A percentile compares a stretch with the other conserved stretches of the same genome.
Evolutionary conservation across 2,113 vertebrate genomes (phyloP).

Genomic region (Panthera uncia): DNA sequence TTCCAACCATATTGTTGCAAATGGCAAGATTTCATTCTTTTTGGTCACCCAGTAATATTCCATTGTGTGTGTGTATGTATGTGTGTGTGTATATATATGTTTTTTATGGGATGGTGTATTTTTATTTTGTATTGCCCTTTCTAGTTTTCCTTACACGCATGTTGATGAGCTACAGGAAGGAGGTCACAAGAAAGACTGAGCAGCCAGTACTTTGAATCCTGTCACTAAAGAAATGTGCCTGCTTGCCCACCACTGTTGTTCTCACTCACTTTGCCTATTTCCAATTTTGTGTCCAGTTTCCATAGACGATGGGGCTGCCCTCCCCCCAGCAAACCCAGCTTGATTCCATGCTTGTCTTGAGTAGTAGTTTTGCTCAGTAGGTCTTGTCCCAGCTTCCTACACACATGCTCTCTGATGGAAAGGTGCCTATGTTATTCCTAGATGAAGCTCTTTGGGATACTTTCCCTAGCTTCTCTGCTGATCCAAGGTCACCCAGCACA

Average conservation of each 20-base stretch:
- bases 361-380: background rate
- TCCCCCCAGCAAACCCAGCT: accelerated
- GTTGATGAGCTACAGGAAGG: background rate
- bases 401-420: background rate
- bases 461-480: background rate
- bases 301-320: accelerated
- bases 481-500: background rate
- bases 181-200: background rate
- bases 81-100: too few relatives aligned
- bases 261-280: background rate
- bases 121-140: background rate
- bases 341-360: background rate
- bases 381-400: background rate
- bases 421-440: background rate
- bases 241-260: background rate
- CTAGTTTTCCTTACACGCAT: background rate
- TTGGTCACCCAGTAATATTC: too few relatives aligned
- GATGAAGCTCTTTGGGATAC: background rate
- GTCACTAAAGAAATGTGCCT: background rate
- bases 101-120: too few relatives aligned
- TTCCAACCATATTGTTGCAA: too few relatives aligned
- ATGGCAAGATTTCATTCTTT: too few relatives aligned
- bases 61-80: too few relatives aligned
- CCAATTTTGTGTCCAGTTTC: background rate
- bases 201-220: background rate